These are phyloP conservation scores for Marronus borbonicus DNA, from an alignment of 2,888 invertebrate species.

Conservation along the genomic window DNA sequence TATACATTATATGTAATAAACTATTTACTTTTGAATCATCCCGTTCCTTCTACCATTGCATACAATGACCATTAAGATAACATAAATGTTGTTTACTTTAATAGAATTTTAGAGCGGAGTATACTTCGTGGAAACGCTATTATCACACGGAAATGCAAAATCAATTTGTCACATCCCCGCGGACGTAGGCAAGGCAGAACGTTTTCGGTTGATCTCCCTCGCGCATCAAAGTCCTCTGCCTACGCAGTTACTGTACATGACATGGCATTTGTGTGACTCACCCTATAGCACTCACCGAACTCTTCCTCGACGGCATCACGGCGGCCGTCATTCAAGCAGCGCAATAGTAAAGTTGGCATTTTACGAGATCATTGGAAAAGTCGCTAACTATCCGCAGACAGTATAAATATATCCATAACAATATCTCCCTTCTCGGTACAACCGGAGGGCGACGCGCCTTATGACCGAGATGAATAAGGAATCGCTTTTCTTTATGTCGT, in stretches of 20 bases:
- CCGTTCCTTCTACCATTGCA: too few species aligned
- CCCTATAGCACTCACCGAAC: conserved; percentile 35
- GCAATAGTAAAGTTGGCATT: conserved; percentile 53
- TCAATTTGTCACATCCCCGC: conserved; percentile 45
- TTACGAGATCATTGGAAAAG: conserved; percentile 59
- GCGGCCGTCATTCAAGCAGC: conserved; percentile 49
- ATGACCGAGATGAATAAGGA: conserved; percentile 34
- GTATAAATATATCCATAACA: conserved; percentile 63
- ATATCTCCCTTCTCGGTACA: conserved; percentile 55
- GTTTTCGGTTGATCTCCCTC: conserved; percentile 42
- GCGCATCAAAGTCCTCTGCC: conserved; percentile 38
- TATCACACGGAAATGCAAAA: conserved; percentile 41
- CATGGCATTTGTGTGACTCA: conserved; percentile 48
- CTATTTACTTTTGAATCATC: too few species aligned
- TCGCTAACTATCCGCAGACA: conserved; percentile 63
- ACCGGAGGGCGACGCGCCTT: conserved; percentile 45
- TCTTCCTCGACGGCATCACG: conserved; percentile 39
- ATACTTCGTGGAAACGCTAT: not conserved
- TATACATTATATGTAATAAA: too few species aligned
- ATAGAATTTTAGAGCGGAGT: not conserved
- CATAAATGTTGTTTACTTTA: not conserved
- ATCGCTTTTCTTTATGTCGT: conserved; percentile 34
- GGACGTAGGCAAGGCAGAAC: conserved; percentile 30
- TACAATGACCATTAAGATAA: too few species aligned
- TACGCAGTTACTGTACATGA: conserved; percentile 46